A percentile compares a stretch with the other conserved stretches of the same genome.
Conservation (phyloP, 2,113 vertebrate species). For the Beaufortia kweichowensis region DNA sequence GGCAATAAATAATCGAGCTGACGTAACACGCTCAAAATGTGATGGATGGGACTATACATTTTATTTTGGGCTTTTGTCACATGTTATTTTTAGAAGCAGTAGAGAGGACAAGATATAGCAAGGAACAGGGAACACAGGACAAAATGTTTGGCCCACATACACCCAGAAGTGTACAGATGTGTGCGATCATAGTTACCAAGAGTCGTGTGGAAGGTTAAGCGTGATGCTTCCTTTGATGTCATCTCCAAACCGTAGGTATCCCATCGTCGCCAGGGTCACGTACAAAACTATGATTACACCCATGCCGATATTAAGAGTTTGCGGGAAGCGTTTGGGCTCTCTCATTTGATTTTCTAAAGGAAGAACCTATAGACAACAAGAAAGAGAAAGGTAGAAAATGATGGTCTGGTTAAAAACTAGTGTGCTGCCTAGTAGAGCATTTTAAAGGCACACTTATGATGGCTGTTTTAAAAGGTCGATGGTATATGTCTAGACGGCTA, state of each 20-base stretch:
- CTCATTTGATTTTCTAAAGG: slow-evolving; percentile 88
- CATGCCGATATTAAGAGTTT: slow-evolving; percentile 83
- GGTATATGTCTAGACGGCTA: too few species aligned
- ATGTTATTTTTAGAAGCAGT: background rate
- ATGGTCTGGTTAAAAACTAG: background rate
- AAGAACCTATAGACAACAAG: slow-evolving; percentile 75
- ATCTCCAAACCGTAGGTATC: slow-evolving; percentile 83
- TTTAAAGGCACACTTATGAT: background rate
- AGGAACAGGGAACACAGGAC: background rate
- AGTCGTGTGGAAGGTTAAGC: slow-evolving; percentile 83
- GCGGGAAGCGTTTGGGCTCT: slow-evolving; percentile 75
- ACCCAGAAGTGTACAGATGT: background rate
- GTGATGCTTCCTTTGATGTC: slow-evolving; percentile 87
- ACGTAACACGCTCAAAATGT: background rate
- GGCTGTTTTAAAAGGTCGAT: too few species aligned
- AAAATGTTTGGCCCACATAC: background rate
- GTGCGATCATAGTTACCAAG: slow-evolving; percentile 69
- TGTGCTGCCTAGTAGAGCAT: background rate
- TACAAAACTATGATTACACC: slow-evolving; percentile 80
- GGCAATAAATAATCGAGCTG: background rate
- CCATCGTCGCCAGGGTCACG: slow-evolving; percentile 79
- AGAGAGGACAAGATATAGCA: background rate
- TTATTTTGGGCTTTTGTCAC: background rate
- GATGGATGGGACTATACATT: slow-evolving; percentile 1
- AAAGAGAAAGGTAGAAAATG: background rate